Evolutionary conservation across 2,113 vertebrate species (phyloP).

Genomic region (mouse (Mus musculus)): DNA sequence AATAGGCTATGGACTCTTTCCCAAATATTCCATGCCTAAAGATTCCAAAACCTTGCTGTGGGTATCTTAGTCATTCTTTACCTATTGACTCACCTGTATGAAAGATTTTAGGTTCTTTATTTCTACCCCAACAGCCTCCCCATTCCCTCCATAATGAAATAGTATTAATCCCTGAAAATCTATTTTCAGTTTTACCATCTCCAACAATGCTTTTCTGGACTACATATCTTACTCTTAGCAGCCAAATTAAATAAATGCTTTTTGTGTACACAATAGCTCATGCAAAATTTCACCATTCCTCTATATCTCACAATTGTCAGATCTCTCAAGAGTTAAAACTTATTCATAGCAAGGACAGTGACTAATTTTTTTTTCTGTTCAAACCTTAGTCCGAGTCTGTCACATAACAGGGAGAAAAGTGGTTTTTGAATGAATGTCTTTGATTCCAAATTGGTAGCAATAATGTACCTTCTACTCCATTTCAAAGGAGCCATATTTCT

Average conservation of each 20-base stretch:
- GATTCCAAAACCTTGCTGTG: neutral
- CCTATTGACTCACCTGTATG: neutral
- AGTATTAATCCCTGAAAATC: neutral
- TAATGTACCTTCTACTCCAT: neutral
- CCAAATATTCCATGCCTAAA: neutral
- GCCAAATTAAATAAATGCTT: neutral
- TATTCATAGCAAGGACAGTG: neutral
- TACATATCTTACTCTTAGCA: neutral
- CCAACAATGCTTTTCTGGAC: neutral
- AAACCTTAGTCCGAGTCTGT: neutral
- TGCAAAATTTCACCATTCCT: neutral
- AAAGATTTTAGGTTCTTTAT: neutral
- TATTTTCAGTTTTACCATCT: neutral
- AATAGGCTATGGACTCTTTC: neutral
- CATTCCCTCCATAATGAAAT: neutral
- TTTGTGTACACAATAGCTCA: neutral
- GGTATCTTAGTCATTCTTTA: neutral
- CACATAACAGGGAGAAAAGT: neutral
- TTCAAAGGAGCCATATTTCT: neutral
- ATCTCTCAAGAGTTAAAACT: neutral
- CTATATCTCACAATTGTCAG: neutral
- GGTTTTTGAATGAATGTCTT: slow-evolving; percentile 35
- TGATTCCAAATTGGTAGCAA: slow-evolving; percentile 23
- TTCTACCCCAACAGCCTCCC: neutral
- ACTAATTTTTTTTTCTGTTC: neutral